These are phyloP conservation scores for Dendrolimus houi DNA, from an alignment of 2,888 invertebrate genomes.

Conservation along the genomic window DNA sequence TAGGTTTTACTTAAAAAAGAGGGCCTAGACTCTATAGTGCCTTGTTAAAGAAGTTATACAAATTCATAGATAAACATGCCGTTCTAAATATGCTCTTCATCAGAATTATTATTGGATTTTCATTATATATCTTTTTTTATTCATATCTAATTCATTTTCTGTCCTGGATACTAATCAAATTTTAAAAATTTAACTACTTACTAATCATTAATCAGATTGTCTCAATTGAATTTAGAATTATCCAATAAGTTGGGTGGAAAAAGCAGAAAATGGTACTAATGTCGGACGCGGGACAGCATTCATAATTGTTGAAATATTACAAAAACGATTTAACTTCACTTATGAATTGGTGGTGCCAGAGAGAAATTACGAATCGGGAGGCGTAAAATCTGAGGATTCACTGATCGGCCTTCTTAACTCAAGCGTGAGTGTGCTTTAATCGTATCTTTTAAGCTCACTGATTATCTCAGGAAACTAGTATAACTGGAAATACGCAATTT, in stretches of 20 bases:
- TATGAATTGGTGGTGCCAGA: constrained; percentile 81
- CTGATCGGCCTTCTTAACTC: constrained; percentile 78
- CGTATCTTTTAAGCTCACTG: too few species aligned
- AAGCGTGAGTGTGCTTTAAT: constrained; percentile 57
- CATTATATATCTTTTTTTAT: too few species aligned
- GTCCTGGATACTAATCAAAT: too few species aligned
- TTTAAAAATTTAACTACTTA: neutral
- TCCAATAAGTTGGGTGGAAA: constrained; percentile 76
- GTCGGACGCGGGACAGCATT: constrained; percentile 84
- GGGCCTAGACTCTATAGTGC: too few species aligned
- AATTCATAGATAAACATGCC: too few species aligned
- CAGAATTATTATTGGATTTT: too few species aligned
- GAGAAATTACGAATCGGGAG: constrained; percentile 78
- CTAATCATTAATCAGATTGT: neutral
- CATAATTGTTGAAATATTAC: constrained; percentile 80
- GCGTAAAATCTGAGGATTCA: constrained; percentile 73
- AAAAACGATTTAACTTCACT: constrained; percentile 82
- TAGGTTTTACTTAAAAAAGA: too few species aligned
- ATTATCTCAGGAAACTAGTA: too few species aligned
- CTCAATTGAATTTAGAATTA: constrained; percentile 62
- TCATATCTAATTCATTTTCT: neutral
- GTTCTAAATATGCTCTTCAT: too few species aligned
- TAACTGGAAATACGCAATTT: too few species aligned
- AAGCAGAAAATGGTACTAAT: constrained; percentile 66
- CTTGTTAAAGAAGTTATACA: too few species aligned